Conservation (phyloP, 2,888 invertebrate genomes). For the Byasa hedistus region DNA sequence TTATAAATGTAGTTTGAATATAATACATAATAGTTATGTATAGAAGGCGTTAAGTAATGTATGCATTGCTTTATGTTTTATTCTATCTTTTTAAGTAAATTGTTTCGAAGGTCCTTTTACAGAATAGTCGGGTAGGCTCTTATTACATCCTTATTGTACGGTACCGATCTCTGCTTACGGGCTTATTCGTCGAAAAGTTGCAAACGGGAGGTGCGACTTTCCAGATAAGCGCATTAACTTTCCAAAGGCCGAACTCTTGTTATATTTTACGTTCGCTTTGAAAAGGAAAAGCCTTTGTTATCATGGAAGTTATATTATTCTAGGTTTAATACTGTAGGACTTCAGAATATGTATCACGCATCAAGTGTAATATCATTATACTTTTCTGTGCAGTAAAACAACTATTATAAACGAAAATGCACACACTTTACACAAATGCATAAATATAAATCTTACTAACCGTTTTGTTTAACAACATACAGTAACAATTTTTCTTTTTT, state of each 20-base stretch:
- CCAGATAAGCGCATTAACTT: conserved; percentile 26
- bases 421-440: too few relatives aligned
- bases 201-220: conserved; percentile 12
- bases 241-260: conserved; percentile 12
- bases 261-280: conserved; percentile 1
- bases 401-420: neutral
- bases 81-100: conserved; percentile 1
- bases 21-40: too few relatives aligned
- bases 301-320: neutral
- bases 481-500: too few relatives aligned
- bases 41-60: conserved; percentile 10
- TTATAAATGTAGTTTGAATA: too few relatives aligned
- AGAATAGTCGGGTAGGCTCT: conserved; percentile 11
- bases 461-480: too few relatives aligned
- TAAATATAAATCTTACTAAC: too few relatives aligned
- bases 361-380: too few relatives aligned
- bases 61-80: neutral
- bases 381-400: neutral
- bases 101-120: conserved; percentile 17
- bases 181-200: conserved; percentile 19
- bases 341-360: neutral
- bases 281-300: neutral
- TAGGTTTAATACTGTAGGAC: neutral
- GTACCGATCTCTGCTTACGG: conserved; percentile 17
- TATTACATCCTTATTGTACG: conserved; percentile 21